These are phyloP conservation scores for Drosophila obscura DNA, from an alignment of 1,140 invertebrate genomes.

Conservation along the genomic window DNA sequence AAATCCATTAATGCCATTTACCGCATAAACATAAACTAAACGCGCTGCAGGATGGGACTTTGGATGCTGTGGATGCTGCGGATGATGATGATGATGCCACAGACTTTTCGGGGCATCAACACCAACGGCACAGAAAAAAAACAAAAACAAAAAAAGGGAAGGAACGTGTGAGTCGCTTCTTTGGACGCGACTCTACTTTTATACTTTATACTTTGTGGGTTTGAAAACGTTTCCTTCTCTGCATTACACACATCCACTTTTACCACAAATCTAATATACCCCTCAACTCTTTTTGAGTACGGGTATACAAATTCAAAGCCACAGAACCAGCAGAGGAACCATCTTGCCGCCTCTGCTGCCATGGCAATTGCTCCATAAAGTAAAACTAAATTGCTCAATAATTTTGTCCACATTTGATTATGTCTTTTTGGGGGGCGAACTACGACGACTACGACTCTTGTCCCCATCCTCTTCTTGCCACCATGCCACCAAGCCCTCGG, in stretches of 20 bases:
- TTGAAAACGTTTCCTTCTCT: too few relatives aligned
- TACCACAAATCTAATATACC: too few relatives aligned
- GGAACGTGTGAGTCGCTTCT: too few relatives aligned
- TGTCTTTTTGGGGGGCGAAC: conserved; percentile 58
- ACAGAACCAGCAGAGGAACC: not conserved
- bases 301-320: not conserved
- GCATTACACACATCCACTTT: too few relatives aligned
- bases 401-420: conserved; percentile 83
- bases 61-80: not conserved
- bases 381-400: conserved; percentile 83
- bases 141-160: too few relatives aligned
- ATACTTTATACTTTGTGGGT: too few relatives aligned
- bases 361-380: conserved; percentile 81
- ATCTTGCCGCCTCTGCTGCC: conserved; percentile 3
- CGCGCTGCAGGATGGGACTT: conserved; percentile 44
- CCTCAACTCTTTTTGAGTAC: too few relatives aligned
- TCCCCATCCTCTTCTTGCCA: not conserved
- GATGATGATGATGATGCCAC: conserved; percentile 8
- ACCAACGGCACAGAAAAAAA: conserved; percentile 32
- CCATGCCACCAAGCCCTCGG: conserved; percentile 25
- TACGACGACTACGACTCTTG: too few relatives aligned
- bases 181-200: too few relatives aligned
- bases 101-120: conserved; percentile 52
- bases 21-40: conserved; percentile 80
- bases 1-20: conserved; percentile 82